Conservation (phyloP, 2,888 invertebrate genomes). For the Nomada flava region DNA sequence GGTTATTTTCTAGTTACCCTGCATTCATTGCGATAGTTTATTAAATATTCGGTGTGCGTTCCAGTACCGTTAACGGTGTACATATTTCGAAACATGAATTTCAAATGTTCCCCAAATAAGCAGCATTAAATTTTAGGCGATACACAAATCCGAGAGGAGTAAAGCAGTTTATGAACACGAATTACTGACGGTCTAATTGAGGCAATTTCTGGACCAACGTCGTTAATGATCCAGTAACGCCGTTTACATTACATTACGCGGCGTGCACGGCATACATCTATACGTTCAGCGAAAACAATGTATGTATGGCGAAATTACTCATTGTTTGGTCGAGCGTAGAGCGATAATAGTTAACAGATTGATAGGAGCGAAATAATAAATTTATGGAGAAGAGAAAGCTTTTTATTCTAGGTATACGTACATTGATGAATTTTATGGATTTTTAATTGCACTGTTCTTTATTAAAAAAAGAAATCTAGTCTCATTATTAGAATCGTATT, state of each 20-base stretch:
- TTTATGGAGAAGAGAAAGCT: neutral
- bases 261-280: neutral
- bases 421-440: too few relatives aligned
- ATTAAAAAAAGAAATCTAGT: too few relatives aligned
- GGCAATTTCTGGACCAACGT: constrained; percentile 44
- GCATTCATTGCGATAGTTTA: too few relatives aligned
- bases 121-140: too few relatives aligned
- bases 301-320: constrained; percentile 20
- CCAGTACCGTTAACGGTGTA: too few relatives aligned
- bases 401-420: neutral
- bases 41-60: too few relatives aligned
- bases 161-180: constrained; percentile 29
- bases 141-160: too few relatives aligned
- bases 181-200: constrained; percentile 47
- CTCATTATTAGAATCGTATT: too few relatives aligned
- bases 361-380: neutral
- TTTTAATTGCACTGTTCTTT: too few relatives aligned
- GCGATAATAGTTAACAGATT: neutral
- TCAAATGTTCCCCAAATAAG: too few relatives aligned
- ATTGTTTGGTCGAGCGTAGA: constrained; percentile 2
- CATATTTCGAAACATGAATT: too few relatives aligned
- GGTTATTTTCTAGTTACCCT: too few relatives aligned
- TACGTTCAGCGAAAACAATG: constrained; percentile 6
- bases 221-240: constrained; percentile 53
- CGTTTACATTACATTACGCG: constrained; percentile 41